Conservation (phyloP, 2,797 vertebrate species). For the Cyclopterus lumpus region DNA sequence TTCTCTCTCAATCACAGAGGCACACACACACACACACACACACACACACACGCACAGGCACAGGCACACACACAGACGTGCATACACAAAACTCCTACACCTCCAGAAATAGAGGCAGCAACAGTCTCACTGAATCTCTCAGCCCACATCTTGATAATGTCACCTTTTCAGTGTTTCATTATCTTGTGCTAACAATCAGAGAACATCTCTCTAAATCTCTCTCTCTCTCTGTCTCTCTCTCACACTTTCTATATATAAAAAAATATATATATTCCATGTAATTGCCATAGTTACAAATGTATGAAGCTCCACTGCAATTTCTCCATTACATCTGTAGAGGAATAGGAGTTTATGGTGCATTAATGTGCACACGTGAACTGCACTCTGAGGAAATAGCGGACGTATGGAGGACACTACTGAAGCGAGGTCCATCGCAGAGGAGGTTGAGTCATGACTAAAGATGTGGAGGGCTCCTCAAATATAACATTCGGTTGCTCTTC, state of each 20-base stretch:
- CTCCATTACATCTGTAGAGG: slow-evolving; percentile 47
- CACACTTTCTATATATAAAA: no score
- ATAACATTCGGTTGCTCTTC: background rate
- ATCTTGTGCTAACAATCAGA: slow-evolving; percentile 73
- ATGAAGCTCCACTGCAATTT: slow-evolving; percentile 50
- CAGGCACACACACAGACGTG: slow-evolving; percentile 28
- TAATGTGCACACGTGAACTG: slow-evolving; percentile 48
- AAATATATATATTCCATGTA: slow-evolving; percentile 42
- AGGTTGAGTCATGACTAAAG: slow-evolving; percentile 10
- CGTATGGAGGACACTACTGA: slow-evolving; percentile 10
- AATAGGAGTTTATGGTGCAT: slow-evolving; percentile 59
- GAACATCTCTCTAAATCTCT: slow-evolving; percentile 37
- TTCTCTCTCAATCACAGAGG: slow-evolving; percentile 29
- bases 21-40: slow-evolving; percentile 37
- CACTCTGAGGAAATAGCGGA: slow-evolving; percentile 39
- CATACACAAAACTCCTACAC: slow-evolving; percentile 71
- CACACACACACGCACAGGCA: slow-evolving; percentile 41
- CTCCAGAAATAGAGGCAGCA: slow-evolving; percentile 78
- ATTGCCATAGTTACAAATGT: slow-evolving; percentile 56
- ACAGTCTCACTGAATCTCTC: slow-evolving; percentile 68
- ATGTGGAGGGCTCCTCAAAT: slow-evolving; percentile 7
- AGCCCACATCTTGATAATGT: slow-evolving; percentile 81
- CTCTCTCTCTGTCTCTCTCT: slow-evolving; percentile 42
- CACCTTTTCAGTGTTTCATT: slow-evolving; percentile 82
- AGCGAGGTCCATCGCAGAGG: background rate